These are phyloP conservation scores for Drosophila fulvimacula DNA, from an alignment of 2,888 invertebrate species.

Conservation along the genomic window DNA sequence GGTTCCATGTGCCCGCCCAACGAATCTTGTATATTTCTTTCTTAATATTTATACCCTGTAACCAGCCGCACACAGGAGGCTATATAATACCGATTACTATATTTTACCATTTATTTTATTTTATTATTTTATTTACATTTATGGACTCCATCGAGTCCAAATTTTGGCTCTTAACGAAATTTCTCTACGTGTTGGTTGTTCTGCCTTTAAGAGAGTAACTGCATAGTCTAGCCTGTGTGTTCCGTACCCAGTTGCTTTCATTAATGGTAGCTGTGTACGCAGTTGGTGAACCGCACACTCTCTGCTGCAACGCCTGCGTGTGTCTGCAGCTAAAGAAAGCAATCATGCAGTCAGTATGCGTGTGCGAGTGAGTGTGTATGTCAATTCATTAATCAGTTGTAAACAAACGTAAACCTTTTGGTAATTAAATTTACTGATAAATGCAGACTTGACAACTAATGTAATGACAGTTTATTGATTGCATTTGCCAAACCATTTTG, in stretches of 20 bases:
- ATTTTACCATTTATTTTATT: too few relatives aligned
- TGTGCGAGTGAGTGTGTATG: slow-evolving; percentile 1
- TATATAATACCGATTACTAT: too few relatives aligned
- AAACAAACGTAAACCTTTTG: slow-evolving; percentile 53
- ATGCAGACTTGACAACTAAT: slow-evolving; percentile 44
- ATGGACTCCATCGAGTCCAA: accelerated
- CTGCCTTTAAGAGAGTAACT: slow-evolving; percentile 25
- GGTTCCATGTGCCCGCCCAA: slow-evolving; percentile 32
- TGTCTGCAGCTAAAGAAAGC: slow-evolving; percentile 19
- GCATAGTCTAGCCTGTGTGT: neutral
- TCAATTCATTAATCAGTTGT: slow-evolving; percentile 54
- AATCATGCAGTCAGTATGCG: neutral
- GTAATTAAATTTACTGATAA: slow-evolving; percentile 56
- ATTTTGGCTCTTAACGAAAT: accelerated
- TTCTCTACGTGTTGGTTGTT: neutral
- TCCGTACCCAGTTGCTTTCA: slow-evolving; percentile 2
- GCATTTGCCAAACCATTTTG: slow-evolving; percentile 21
- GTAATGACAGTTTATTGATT: slow-evolving; percentile 31
- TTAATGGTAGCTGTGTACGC: slow-evolving; percentile 51
- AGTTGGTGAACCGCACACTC: slow-evolving; percentile 48
- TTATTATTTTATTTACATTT: too few relatives aligned
- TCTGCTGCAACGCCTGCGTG: slow-evolving; percentile 13
- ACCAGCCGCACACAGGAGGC: too few relatives aligned
- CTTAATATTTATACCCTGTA: slow-evolving; percentile 11
- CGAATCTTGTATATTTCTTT: slow-evolving; percentile 4